Evolutionary conservation across 92 coral and sea anemone genomes (phyloP), one percentile per base, ranked within the genome.

Genomic region (Bergia sp.): DNA sequence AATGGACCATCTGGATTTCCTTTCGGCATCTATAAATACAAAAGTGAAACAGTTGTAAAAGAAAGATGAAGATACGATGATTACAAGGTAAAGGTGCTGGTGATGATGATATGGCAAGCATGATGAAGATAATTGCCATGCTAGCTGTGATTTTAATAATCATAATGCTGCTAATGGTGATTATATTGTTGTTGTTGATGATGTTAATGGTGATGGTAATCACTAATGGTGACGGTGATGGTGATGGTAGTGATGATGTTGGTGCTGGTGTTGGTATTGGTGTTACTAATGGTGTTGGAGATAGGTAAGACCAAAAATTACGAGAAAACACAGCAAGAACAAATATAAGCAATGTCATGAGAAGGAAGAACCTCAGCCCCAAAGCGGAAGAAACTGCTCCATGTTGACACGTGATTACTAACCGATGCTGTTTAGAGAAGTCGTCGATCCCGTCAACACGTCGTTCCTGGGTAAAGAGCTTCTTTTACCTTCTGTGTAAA

Each of bases 1-100:
- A 43, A 97, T 89, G n/a, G 99, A 95, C 99, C 99, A 97, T 86
- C 99, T 91, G 16, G 99, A 97, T 71, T 93, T 90, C 61, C 95
- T 93, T 85, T 97, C 98, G 67, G 98, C 98, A 86, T 91, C 96
- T 94, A 87, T 10, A 12, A 74, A 69, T 57, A 36, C 41, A 44
- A 37, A 79, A 37, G 40, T 5, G 7, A 45, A 84, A 12, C 50
- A 13, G n/a, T 38, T 64, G 37, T n/a, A 16, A 55, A 50, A 50
- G 47, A 38, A 2, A 74, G 12, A 21, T 18, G 21, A 2, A 39
- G 1, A 16, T n/a, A 86, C 4, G 81, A 49, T 45, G 44, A 74
- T n/a, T 10, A 16, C 3, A 40, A 84, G 43, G 66, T 21, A 3
- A 57, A 39, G n/a, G 6, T 8, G 73, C 21, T 41, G 29, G 15